Base-by-base conservation (phyloP, 2,797 vertebrate genomes). In the Cyprinella venusta region DNA sequence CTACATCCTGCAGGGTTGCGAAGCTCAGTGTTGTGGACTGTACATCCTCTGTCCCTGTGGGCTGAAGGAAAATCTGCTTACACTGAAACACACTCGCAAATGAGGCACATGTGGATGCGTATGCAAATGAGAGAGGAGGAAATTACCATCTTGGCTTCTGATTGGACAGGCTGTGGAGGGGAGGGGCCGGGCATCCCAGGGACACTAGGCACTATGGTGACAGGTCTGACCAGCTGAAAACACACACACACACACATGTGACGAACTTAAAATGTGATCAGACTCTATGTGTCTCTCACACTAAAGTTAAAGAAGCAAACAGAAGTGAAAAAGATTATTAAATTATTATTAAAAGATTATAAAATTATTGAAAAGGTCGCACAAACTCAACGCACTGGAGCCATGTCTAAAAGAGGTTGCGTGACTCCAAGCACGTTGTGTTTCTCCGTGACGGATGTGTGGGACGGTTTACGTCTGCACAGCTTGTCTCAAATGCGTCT, bases 161-260 rank as follows among this genome's bases (percentile, higher is more conserved):
- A 98, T 93, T 99, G 98, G 93, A 95, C 93, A 87, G 96, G 95
- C 84, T 96, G 96, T 90, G 98, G 97, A 87, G 97, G 98, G 84
- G 97, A 96, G 92, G 98, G 98, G 91, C 98, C 98, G 90, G 98
- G 98, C 91, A 99, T 98, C 91, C 97, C 98, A 88, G 97, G 97
- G 91, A 99, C 95, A 91, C 96, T 97, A 96, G 97, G 98, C 97
- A 99, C 96, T 94, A 98, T 93, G 96, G 97, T 97, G 96, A 99
- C 96, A 92, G 98, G 97, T 96, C 98, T 97, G 96, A 99, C 97
- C 92, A 98, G 95, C 98, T 99, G 95, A 94, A 90, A 90, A 93
- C 68, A 70, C 61, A 70, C 87, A 88, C 79, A 77, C 83, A 94
- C 89, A 94, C 75, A 76, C 10, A 92, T 2, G 42, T 84, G 76